Base-by-base conservation (phyloP, 2,113 vertebrate species). In the Chionomys nivalis region DNA sequence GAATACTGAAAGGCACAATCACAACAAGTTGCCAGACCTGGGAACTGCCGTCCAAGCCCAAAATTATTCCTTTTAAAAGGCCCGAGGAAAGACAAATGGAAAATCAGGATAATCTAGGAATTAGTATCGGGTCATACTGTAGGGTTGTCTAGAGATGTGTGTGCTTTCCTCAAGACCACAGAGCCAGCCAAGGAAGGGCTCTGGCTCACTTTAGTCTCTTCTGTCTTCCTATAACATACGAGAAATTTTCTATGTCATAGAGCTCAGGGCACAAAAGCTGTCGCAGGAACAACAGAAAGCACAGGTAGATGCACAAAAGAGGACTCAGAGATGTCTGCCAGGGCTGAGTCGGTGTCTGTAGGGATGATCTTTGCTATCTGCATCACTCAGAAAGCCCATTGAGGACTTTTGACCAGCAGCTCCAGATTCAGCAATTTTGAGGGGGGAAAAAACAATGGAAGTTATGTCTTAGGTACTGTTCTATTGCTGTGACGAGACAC, bases 1-100 rank as follows among this genome's bases (percentile, higher is more conserved):
- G 66, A 97, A 66, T 39, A 44, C 39, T 39, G 24, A 93, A 85
- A 90, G 63, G 81, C 49, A 76, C 14, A 73, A 55, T 94, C 89
- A 44, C 49, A 90, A 76, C 66, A 68, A 90, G 93, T 61, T 89
- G 17, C 90, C 58, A 96, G 44, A 17, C 14, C 16, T 75, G 75
- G 42, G 58, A 77, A 66, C 85, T 77, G 24, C 16, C 89, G 63
- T 58, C 65, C 39, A 82, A 47, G 28, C 83, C 24, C n/a, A 70
- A 79, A 94, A 70, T 31, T 77, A 42, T 19, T 92, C 81, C 49
- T 55, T 92, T 68, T 12, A 89, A 42, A 89, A 44, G 65, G 61
- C 7, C 61, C 21, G 44, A 91, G 39, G 52, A 36, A 73, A 3
- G 81, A 36, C 82, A 42, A 55, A 91, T 55, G 42, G 77, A 33